These are phyloP conservation scores for Leptoteleia sp. DNA, from an alignment of 1,140 invertebrate genomes.

Conservation along the genomic window DNA sequence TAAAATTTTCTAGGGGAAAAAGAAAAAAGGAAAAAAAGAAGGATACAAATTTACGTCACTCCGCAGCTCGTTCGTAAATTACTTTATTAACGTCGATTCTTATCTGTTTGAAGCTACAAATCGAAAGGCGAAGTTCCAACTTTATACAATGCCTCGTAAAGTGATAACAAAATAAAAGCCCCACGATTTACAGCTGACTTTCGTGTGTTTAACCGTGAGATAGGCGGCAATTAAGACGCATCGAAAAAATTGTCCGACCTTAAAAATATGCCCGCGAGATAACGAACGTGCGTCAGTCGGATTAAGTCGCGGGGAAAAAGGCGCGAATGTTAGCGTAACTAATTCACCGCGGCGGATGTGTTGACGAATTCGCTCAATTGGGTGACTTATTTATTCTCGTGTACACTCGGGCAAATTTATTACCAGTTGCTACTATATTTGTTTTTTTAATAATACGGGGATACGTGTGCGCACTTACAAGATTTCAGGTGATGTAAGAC, in stretches of 20 bases:
- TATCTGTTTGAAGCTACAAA: constrained; percentile 17
- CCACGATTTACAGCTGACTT: too few relatives aligned
- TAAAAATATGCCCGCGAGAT: constrained; percentile 8
- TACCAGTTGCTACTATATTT: too few relatives aligned
- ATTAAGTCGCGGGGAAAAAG: constrained; percentile 9
- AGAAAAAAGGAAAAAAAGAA: neutral
- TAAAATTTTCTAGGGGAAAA: too few relatives aligned
- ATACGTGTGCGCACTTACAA: too few relatives aligned
- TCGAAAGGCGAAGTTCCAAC: constrained; percentile 13
- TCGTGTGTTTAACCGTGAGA: too few relatives aligned
- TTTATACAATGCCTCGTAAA: constrained; percentile 19
- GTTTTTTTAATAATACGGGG: too few relatives aligned
- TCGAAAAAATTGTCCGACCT: constrained; percentile 3
- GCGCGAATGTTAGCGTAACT: too few relatives aligned
- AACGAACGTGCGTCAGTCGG: constrained; percentile 26
- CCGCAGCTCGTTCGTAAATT: constrained; percentile 20
- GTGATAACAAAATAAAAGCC: constrained; percentile 25
- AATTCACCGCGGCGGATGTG: too few relatives aligned
- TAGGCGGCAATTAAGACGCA: constrained; percentile 27
- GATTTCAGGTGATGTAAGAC: too few relatives aligned
- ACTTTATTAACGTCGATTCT: constrained; percentile 26
- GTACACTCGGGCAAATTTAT: too few relatives aligned
- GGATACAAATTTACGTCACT: constrained; percentile 1
- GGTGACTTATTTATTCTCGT: too few relatives aligned
- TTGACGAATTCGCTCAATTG: too few relatives aligned